These are phyloP conservation scores for Channa argus DNA, from an alignment of 2,113 vertebrate genomes.

Conservation along the genomic window DNA sequence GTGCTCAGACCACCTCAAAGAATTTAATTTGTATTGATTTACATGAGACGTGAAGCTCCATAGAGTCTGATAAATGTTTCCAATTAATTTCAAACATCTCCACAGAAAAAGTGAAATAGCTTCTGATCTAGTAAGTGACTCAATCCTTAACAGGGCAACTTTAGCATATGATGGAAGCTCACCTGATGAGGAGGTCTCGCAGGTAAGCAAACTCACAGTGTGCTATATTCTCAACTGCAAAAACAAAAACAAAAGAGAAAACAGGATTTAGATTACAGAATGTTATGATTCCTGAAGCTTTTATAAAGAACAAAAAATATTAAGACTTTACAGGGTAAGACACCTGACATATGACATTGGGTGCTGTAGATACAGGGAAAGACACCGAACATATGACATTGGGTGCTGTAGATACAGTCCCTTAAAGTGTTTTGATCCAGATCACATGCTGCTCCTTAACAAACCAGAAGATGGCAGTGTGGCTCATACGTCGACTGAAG, in stretches of 20 bases:
- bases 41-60: conserved; percentile 1
- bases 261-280: neutral
- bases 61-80: neutral
- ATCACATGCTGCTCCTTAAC: neutral
- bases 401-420: neutral
- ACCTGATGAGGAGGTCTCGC: conserved; percentile 99
- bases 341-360: neutral
- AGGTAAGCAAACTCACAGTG: conserved; percentile 99
- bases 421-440: too few species aligned
- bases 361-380: neutral
- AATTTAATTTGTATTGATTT: conserved; percentile 42
- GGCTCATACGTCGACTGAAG: conserved; percentile 23
- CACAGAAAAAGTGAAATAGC: conserved; percentile 7
- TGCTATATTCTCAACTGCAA: conserved; percentile 94
- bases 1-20: conserved; percentile 1
- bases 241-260: conserved; percentile 39
- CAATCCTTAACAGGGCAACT: neutral
- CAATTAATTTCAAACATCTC: conserved; percentile 35
- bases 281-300: neutral
- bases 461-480: conserved; percentile 63
- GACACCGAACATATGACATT: neutral
- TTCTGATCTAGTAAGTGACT: neutral
- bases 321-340: neutral
- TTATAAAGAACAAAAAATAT: too few species aligned
- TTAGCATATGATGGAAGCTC: conserved; percentile 10